Conservation (phyloP, 2,797 vertebrate species). For the Florisuga fusca region DNA sequence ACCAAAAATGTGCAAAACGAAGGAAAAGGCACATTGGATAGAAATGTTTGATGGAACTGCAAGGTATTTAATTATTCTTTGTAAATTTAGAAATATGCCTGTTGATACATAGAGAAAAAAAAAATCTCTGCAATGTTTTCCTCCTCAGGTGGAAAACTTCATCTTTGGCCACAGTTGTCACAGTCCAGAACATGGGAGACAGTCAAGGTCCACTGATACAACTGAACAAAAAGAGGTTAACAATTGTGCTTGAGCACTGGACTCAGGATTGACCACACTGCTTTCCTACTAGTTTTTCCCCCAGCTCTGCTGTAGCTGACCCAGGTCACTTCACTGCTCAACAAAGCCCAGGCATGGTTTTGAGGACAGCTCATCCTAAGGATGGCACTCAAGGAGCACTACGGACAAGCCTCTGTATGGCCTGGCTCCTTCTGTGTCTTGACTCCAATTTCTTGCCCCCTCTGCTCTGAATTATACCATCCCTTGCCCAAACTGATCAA, state of each 20-base stretch:
- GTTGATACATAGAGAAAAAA: background rate
- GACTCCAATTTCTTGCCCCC: no score
- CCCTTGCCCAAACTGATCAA: no score
- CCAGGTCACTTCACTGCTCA: background rate
- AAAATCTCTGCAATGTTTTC: background rate
- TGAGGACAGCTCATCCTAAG: background rate
- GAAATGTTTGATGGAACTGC: background rate
- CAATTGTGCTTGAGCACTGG: background rate
- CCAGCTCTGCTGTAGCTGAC: background rate
- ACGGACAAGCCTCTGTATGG: fast-evolving
- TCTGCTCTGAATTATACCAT: no score
- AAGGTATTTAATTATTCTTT: background rate
- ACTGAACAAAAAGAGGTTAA: background rate
- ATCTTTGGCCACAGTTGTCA: background rate
- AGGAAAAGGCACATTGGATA: background rate
- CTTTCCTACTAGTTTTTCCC: no score
- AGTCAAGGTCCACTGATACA: background rate
- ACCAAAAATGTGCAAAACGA: background rate
- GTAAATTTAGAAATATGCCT: background rate
- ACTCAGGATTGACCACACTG: fast-evolving
- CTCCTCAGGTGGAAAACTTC: background rate
- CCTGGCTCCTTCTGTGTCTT: background rate
- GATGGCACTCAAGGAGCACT: fast-evolving
- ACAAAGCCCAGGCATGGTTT: fast-evolving
- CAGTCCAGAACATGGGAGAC: fast-evolving